Evolutionary conservation across 2,888 invertebrate species (phyloP), one percentile per base, ranked within the genome.

Genomic region (Gisinianus flammeolus): DNA sequence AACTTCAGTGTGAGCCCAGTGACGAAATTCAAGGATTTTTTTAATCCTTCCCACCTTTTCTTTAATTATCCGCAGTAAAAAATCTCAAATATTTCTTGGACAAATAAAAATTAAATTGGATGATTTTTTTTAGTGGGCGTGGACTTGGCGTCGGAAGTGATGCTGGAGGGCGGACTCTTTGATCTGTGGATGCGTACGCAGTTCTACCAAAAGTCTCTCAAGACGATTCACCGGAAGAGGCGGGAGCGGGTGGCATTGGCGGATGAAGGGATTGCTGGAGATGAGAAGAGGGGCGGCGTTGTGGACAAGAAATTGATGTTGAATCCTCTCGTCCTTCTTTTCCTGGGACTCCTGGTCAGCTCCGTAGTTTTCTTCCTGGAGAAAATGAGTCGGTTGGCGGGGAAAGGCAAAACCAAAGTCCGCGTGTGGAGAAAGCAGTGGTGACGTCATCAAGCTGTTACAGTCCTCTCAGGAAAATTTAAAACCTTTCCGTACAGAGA

Each of bases 211-310:
- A 31, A 28, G 6, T 28, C 58, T 4, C 31, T 72, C 2, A 56
- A 58, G n/a, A 62, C 72, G 1, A 58, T 72, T 3, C 72, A 62
- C 22, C 12, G 22, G 31, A 72, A 72, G 64, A 64, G 26, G 33
- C 58, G 33, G 24, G 26, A 64, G n/a, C n/a, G n/a, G 26, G 24
- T 12, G 26, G 26, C 28, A 19, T 16, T 6, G 30, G 26, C 26
- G 67, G 22, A 30, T n/a, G 26, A 19, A 54, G 31, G 31, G n/a
- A n/a, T 16, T 16, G 44, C 6, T 10, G 6, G 6, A 10, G 44
- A 44, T 44, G 44, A 44, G 8, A 6, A 6, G 16, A 16, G 16
- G 6, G 44, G 31, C 22, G 33, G 2, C 4, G 5, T 72, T 0
- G 72, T 72, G 31, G 31, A 72, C 22, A 33, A 30, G 19, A 19